Conservation (phyloP, 2,888 invertebrate species). For the Phlogophora meticulosa region DNA sequence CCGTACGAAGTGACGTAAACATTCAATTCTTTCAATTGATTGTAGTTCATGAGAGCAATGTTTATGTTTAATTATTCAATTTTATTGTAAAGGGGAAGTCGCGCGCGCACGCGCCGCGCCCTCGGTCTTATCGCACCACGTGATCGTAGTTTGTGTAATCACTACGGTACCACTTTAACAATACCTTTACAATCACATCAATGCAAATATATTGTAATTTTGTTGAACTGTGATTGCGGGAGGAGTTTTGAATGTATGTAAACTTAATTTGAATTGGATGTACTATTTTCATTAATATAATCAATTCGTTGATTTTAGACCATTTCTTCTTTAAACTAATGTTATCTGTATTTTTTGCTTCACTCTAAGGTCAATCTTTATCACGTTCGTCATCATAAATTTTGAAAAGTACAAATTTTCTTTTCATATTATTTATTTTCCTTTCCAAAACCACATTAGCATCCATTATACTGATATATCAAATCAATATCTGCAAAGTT, state of each 20-base stretch:
- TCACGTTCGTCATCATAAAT: neutral
- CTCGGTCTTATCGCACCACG: conserved; percentile 60
- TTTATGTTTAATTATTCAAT: conserved; percentile 56
- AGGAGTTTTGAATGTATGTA: neutral
- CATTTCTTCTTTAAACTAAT: neutral
- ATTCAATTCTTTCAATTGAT: conserved; percentile 24
- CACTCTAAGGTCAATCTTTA: neutral
- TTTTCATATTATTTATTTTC: neutral
- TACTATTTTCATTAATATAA: neutral
- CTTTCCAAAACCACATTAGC: neutral
- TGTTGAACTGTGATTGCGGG: conserved; percentile 7
- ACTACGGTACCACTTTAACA: conserved; percentile 37
- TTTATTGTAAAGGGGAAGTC: conserved; percentile 54
- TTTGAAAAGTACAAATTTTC: neutral
- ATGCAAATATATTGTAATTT: conserved; percentile 44
- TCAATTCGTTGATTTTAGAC: neutral
- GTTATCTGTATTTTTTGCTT: neutral
- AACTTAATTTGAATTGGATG: neutral
- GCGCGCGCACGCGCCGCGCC: conserved; percentile 48
- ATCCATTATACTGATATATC: neutral
- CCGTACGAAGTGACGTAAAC: conserved; percentile 26
- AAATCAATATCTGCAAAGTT: conserved; percentile 2
- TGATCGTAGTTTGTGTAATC: conserved; percentile 57
- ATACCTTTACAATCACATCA: conserved; percentile 35
- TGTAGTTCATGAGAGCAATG: conserved; percentile 44